Conservation (phyloP, 2,888 invertebrate species). For the Rhodophaea formosa region DNA sequence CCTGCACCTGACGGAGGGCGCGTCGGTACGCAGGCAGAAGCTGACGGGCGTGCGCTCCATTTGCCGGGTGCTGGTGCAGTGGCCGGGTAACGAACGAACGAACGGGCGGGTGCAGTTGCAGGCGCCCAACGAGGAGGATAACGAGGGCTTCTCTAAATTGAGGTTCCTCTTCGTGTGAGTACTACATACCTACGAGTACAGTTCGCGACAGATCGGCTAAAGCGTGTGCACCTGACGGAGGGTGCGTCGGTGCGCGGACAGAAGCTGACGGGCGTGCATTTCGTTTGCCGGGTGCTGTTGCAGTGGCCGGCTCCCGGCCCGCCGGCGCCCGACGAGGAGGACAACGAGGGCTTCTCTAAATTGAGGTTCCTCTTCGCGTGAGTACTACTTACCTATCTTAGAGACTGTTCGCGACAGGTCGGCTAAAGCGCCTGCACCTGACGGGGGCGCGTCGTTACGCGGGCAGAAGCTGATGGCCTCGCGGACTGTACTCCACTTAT, state of each 20-base stretch:
- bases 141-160: conserved; percentile 83
- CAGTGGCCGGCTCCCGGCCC: conserved; percentile 68
- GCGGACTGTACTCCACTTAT: too few species aligned
- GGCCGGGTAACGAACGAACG: conserved; percentile 61
- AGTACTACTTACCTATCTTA: too few species aligned
- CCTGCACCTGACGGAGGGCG: conserved; percentile 84
- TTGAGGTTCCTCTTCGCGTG: conserved; percentile 88
- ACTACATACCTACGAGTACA: background rate
- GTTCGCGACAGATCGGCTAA: too few species aligned
- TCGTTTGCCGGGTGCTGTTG: conserved; percentile 88
- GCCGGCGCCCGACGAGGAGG: conserved; percentile 64
- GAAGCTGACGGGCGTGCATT: conserved; percentile 89
- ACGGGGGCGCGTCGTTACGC: too few species aligned
- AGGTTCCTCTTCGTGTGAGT: conserved; percentile 87
- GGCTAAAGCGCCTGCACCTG: too few species aligned
- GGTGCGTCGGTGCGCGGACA: conserved; percentile 83
- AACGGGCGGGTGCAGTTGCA: too few species aligned
- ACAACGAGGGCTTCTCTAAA: conserved; percentile 83
- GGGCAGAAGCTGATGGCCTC: too few species aligned
- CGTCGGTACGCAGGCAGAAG: conserved; percentile 85
- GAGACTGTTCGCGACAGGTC: too few species aligned
- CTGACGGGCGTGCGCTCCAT: conserved; percentile 88
- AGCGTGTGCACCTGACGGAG: conserved; percentile 85
- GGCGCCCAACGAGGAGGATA: conserved; percentile 71
- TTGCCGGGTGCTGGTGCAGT: conserved; percentile 87